Base-by-base conservation (phyloP, 1,140 invertebrate species). In the Drosophila pruinosa region DNA sequence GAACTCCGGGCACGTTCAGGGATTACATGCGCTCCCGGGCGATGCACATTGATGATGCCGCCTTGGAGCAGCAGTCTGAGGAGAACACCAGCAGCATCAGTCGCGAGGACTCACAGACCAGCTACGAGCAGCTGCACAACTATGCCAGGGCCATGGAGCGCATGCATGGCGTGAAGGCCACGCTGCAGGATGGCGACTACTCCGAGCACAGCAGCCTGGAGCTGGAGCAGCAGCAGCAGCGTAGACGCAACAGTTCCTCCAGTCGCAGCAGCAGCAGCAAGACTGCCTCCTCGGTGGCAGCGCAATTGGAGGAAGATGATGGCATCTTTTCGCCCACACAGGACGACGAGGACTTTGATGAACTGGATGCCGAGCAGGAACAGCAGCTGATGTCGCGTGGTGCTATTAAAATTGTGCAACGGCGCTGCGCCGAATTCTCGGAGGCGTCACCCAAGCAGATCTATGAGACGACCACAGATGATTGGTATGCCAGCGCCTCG, bases 401-500 rank as follows among this genome's bases (percentile, higher is more conserved):
- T 14, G 64, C 53, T 17, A 64, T 85, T 8, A 82, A 77, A 43
- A 79, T 72, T 24, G 72, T 80, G 24, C 68, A 73, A 52, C 75
- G 77, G 2, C 74, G 81, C 8, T 76, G 73, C 45, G 72, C 86
- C 1, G 89, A 90, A 2, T 90, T 91, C 38, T 86, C 83, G 1
- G 90, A 91, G 50, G 89, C 83, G 3, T 86, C 90, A 6, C 86
- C 86, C 3, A 91, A 90, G 19, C 79, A 91, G 28, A 78, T 91
- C n/a, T 92, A 89, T 38, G 92, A 92, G 31, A 82, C 86, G 48
- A 92, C 93, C 2, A 93, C 93, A 31, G 93, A 93, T 34, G 94
- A 94, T 68, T 95, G 94, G 94, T 95, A 95, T 90, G 92, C 92
- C 14, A 93, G 92, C 72, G 92, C 92, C 14, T 93, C 92, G 81